Conservation (phyloP, 2,797 vertebrate species). For the Brotula barbata region DNA sequence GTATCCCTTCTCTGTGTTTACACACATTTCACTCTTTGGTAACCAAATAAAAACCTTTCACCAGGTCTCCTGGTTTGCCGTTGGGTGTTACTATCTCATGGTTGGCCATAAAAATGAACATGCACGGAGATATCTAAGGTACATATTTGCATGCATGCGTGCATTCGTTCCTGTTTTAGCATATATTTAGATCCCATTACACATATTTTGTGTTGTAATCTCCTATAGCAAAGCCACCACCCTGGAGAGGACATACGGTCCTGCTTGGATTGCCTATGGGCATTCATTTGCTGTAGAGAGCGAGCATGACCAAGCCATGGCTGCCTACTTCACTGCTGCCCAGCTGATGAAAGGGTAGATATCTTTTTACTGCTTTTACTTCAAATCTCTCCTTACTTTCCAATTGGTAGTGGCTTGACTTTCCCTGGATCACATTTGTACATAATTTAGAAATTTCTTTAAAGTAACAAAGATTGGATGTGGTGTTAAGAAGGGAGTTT, state of each 20-base stretch:
- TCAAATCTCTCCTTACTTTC: too few species aligned
- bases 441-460: too few species aligned
- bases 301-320: slow-evolving; percentile 99
- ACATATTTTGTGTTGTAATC: not conserved
- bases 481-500: too few species aligned
- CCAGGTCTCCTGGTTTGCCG: slow-evolving; percentile 92
- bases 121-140: slow-evolving; percentile 96
- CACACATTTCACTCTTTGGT: not conserved
- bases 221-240: slow-evolving; percentile 92
- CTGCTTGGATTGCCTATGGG: slow-evolving; percentile 97
- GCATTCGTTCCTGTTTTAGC: slow-evolving; percentile 15
- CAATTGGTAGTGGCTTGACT: too few species aligned
- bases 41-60: slow-evolving; percentile 17
- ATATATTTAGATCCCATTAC: not conserved
- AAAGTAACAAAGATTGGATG: too few species aligned
- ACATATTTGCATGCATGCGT: slow-evolving; percentile 24
- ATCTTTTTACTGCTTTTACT: not conserved
- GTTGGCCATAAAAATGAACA: slow-evolving; percentile 99
- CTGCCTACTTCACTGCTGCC: slow-evolving; percentile 97
- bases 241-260: slow-evolving; percentile 94
- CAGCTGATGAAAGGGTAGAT: slow-evolving; percentile 98
- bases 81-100: slow-evolving; percentile 99
- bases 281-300: slow-evolving; percentile 98
- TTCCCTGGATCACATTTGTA: too few species aligned
- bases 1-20: not conserved